Evolutionary conservation across 2,888 invertebrate genomes (phyloP), one percentile per base, ranked within the genome.

Genomic region (Chloroclystis v-ata): DNA sequence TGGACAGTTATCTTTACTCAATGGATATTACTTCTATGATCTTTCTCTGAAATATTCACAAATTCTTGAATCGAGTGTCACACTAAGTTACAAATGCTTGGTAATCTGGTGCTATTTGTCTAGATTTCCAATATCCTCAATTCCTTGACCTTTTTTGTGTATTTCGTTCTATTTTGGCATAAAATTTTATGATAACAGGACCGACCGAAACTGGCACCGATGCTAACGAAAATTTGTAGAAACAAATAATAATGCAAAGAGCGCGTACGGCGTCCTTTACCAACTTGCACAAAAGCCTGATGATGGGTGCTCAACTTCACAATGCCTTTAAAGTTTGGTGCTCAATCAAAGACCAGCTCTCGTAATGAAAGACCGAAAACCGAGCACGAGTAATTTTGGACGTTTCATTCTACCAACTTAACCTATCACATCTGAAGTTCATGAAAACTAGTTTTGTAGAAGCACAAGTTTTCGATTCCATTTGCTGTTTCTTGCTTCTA

Each of bases 101-200:
- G 35, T 10, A 24, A 35, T 35, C 35, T 10, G 4, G 2, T 20
- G 35, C 35, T 56, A 56, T 56, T 51, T 54, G 53, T 60, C 61
- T 54, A 50, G 47, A 59, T 55, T 60, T 47, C 43, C 48, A 54
- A 59, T 61, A 59, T 53, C 51, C 56, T 51, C 28, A 35, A 43
- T 43, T 38, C 37, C 33, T 32, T 48, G 33, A 47, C 25, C 43
- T 30, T 38, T 41, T 41, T 16, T 32, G 30, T 28, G 41, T 16
- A 26, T 26, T 35, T 47, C 38, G 16, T 47, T 32, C 38, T 29
- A 14, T 13, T 32, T 47, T 37, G 11, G 29, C 14, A 37, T 33
- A 32, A 37, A 46, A 20, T 16, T 33, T 24, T 37, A 37, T 40
- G 24, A 43, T 26, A 30, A 11, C 26, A 16, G 30, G 25, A 32